phyloP scores from a whole-genome alignment of 2,797 vertebrate species.

The Takifugu rubripes region DNA sequence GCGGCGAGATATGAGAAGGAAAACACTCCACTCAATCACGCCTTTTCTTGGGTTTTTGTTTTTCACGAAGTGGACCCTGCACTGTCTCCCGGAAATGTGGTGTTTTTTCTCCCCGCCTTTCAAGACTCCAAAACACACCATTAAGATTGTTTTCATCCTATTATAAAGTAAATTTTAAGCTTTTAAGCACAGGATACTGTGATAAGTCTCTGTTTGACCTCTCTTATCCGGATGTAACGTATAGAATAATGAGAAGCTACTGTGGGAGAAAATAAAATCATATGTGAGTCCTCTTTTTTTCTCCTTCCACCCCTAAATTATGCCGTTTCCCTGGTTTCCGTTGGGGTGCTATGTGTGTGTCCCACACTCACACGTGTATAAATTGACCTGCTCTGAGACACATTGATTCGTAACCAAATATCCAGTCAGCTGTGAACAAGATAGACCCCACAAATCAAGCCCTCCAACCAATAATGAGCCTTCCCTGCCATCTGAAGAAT shows the following conservation, averaged over 20 bases:
- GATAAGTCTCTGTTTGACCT: conserved; percentile 27
- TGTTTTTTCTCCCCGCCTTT: conserved; percentile 1
- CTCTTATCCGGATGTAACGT: conserved; percentile 34
- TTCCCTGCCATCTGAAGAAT: conserved; percentile 66
- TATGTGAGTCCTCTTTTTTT: conserved; percentile 18
- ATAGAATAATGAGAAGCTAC: conserved; percentile 52
- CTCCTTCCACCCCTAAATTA: conserved; percentile 36
- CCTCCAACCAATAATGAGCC: conserved; percentile 51
- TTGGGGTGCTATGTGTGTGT: conserved; percentile 48
- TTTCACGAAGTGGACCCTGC: background rate
- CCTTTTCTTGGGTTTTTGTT: conserved; percentile 6
- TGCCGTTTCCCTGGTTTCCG: conserved; percentile 49
- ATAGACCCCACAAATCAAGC: conserved; percentile 63
- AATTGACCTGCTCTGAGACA: conserved; percentile 59
- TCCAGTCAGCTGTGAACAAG: conserved; percentile 58
- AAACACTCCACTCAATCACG: conserved; percentile 28
- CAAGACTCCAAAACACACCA: too few species aligned
- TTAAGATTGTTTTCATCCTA: too few species aligned
- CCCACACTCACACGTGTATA: conserved; percentile 61
- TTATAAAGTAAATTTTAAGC: background rate
- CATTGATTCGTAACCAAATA: conserved; percentile 63
- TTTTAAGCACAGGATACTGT: conserved; percentile 19
- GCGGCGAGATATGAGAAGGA: conserved; percentile 33
- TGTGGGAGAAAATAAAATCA: conserved; percentile 39
- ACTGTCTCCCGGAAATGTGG: too few species aligned